Evolutionary conservation across 2,797 vertebrate species (phyloP).

Genomic region (Lophius americanus): DNA sequence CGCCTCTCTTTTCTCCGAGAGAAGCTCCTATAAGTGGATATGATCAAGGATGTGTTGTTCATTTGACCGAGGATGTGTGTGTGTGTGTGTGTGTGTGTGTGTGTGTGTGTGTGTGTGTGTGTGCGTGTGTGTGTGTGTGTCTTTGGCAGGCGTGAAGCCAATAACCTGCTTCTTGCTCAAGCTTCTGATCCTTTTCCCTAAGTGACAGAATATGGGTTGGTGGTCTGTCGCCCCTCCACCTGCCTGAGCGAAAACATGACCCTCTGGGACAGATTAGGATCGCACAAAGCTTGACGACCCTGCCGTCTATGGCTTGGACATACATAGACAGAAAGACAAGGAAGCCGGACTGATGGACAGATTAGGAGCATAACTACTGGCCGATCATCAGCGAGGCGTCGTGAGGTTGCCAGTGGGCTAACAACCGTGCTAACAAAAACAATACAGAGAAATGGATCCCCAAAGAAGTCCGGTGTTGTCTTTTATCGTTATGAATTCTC

Average conservation of each 20-base stretch:
- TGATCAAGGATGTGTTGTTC: slow-evolving; percentile 17
- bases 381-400: too few species aligned
- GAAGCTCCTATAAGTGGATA: slow-evolving; percentile 31
- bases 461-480: too few species aligned
- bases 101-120: neutral
- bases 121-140: neutral
- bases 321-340: too few species aligned
- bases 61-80: slow-evolving; percentile 13
- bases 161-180: slow-evolving; percentile 21
- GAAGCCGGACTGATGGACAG: too few species aligned
- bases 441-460: too few species aligned
- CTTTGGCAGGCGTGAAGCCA: slow-evolving; percentile 26
- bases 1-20: slow-evolving; percentile 34
- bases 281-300: slow-evolving; percentile 22
- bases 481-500: too few species aligned
- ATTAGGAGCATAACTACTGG: too few species aligned
- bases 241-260: slow-evolving; percentile 34
- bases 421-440: too few species aligned
- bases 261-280: slow-evolving; percentile 46
- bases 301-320: too few species aligned
- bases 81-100: slow-evolving; percentile 4
- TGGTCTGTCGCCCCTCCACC: slow-evolving; percentile 46
- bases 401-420: too few species aligned
- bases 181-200: slow-evolving; percentile 19
- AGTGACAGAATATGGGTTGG: slow-evolving; percentile 32